Conservation (phyloP, 2,113 vertebrate genomes). For the Edolisoma coerulescens region DNA sequence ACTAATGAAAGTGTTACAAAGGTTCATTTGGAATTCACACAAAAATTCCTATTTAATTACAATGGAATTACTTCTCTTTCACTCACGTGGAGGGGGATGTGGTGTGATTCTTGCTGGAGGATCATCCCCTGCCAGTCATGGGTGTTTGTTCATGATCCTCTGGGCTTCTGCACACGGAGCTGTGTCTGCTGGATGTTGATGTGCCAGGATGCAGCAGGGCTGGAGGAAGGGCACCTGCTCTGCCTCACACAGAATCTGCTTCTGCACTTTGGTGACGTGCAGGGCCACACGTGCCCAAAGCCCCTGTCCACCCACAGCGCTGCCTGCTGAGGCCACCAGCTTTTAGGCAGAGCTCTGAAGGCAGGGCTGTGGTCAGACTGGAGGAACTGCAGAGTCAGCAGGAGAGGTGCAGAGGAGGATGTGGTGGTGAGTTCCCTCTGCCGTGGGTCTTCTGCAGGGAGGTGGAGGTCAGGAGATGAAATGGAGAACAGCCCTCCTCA, state of each 20-base stretch:
- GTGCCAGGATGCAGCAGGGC: background rate
- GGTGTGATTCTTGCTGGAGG: background rate
- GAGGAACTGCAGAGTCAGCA: background rate
- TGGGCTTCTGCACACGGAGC: background rate
- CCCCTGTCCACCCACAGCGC: fast-evolving
- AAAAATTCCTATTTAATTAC: conserved; percentile 56
- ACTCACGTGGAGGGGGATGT: background rate
- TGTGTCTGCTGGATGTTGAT: background rate
- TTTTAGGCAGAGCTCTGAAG: background rate
- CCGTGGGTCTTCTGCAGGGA: background rate
- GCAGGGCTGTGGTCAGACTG: no score
- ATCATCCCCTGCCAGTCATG: background rate
- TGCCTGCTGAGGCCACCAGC: background rate
- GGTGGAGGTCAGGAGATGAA: background rate
- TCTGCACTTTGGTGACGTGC: fast-evolving
- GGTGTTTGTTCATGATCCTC: background rate
- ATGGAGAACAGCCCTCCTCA: background rate
- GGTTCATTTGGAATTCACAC: conserved; percentile 62
- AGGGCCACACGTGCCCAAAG: background rate
- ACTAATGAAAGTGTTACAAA: conserved; percentile 64
- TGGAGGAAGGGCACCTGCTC: background rate
- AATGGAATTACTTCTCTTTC: conserved; percentile 21
- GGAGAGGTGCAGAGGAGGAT: background rate
- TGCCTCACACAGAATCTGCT: background rate
- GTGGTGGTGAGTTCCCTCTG: background rate